Conservation (phyloP, 2,797 vertebrate species). For the Sebastes taczanowskii region DNA sequence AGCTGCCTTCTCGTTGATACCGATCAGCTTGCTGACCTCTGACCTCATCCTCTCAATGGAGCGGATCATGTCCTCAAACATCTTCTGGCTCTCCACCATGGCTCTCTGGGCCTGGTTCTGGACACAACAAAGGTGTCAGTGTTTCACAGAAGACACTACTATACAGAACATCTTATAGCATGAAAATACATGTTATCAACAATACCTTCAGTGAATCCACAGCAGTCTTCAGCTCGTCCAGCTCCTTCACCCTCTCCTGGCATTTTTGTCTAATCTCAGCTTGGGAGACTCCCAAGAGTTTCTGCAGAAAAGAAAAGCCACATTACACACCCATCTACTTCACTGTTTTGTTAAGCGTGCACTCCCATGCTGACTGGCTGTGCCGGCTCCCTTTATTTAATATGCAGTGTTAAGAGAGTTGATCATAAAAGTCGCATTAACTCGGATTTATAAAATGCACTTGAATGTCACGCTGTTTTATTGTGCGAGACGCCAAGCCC, state of each 20-base stretch:
- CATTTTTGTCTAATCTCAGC: slow-evolving; percentile 87
- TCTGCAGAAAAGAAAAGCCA: slow-evolving; percentile 72
- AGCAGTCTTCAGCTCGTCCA: slow-evolving; percentile 85
- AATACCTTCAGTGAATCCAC: slow-evolving; percentile 85
- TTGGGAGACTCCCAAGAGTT: slow-evolving; percentile 84
- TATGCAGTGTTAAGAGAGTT: neutral
- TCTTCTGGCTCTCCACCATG: slow-evolving; percentile 87
- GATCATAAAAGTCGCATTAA: neutral
- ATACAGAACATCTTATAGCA: neutral
- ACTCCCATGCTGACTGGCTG: slow-evolving; percentile 3
- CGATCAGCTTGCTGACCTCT: slow-evolving; percentile 86
- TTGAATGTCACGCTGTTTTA: slow-evolving; percentile 13
- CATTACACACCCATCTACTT: slow-evolving; percentile 14
- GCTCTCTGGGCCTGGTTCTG: slow-evolving; percentile 86
- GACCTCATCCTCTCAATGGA: slow-evolving; percentile 87
- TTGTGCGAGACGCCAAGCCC: slow-evolving; percentile 12
- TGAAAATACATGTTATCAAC: neutral
- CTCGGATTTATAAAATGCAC: neutral
- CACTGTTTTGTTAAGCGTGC: neutral
- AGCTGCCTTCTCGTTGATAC: slow-evolving; percentile 86
- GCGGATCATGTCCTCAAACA: slow-evolving; percentile 87
- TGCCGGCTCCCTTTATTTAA: neutral
- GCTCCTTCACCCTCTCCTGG: slow-evolving; percentile 85
- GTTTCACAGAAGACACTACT: neutral
- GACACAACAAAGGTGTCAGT: slow-evolving; percentile 19